Conservation (phyloP, 1,140 invertebrate species). For the Achroia grisella region DNA sequence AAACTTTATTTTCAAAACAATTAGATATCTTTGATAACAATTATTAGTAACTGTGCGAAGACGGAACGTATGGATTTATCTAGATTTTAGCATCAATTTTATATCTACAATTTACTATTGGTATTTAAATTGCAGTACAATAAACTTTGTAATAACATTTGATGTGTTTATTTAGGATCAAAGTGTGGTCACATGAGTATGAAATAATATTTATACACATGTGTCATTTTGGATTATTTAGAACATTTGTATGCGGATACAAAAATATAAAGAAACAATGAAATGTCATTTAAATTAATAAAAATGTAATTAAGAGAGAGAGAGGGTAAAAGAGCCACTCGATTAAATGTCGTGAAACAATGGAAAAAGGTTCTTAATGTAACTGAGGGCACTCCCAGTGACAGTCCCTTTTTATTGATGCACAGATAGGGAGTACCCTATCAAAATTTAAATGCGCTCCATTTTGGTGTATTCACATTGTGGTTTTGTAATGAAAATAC, state of each 20-base stretch:
- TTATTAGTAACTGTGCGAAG: too few species aligned
- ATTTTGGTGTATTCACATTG: constrained; percentile 22
- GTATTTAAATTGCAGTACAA: too few species aligned
- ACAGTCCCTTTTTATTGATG: constrained; percentile 31
- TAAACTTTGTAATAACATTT: too few species aligned
- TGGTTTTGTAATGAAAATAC: constrained; percentile 26
- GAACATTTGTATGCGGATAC: background rate
- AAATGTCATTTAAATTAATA: constrained; percentile 17
- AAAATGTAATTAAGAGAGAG: constrained; percentile 18
- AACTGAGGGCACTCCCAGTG: constrained; percentile 21
- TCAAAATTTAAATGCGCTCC: constrained; percentile 39
- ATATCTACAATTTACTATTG: too few species aligned
- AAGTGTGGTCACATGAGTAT: too few species aligned
- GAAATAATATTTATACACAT: too few species aligned
- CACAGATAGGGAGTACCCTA: constrained; percentile 27
- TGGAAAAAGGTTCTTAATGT: constrained; percentile 29
- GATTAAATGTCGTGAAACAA: constrained; percentile 35
- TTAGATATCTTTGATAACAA: too few species aligned
- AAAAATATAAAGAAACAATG: background rate
- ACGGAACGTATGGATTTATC: too few species aligned
- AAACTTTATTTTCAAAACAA: too few species aligned
- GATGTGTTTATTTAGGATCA: too few species aligned
- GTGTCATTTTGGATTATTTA: too few species aligned
- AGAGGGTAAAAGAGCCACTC: constrained; percentile 13
- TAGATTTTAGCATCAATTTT: too few species aligned